A percentile compares a stretch with the other conserved stretches of the same genome.
phyloP scores from a whole-genome alignment of 2,113 vertebrate genomes.

The Oncorhynchus mykiss region DNA sequence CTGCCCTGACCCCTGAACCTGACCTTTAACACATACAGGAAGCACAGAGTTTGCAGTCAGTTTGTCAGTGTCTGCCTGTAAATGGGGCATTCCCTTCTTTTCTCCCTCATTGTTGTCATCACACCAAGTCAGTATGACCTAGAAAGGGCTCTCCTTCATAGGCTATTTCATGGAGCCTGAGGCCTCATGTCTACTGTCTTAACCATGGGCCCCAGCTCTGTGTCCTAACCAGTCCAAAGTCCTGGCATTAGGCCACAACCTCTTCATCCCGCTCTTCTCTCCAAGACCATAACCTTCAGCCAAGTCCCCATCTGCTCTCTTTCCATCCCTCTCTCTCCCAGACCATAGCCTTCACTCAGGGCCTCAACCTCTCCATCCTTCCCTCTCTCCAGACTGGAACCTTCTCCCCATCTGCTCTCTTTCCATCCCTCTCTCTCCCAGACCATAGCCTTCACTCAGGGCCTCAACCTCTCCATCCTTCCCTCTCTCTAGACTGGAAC shows the following conservation, averaged over 20 bases:
- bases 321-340: neutral
- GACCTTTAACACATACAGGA: constrained; percentile 5
- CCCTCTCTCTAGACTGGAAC: neutral
- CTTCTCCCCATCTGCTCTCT: neutral
- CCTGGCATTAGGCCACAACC: neutral
- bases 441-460: too few relatives aligned
- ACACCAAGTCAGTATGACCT: neutral
- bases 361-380: neutral
- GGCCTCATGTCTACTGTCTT: too few relatives aligned
- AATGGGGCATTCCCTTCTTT: neutral
- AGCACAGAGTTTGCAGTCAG: neutral
- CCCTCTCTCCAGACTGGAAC: neutral
- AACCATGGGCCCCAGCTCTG: neutral
- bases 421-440: neutral
- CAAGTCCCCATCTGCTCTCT: neutral
- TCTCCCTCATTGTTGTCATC: neutral
- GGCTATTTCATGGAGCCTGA: too few relatives aligned
- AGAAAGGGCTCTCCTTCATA: too few relatives aligned
- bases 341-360: too few relatives aligned
- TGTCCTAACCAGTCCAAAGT: neutral
- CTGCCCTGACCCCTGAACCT: neutral
- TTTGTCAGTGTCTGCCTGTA: neutral
- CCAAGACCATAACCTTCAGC: too few relatives aligned
- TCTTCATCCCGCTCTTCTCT: too few relatives aligned
- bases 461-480: neutral